These are phyloP conservation scores for Gambelia wislizenii DNA, from an alignment of 2,797 vertebrate genomes.

Conservation along the genomic window DNA sequence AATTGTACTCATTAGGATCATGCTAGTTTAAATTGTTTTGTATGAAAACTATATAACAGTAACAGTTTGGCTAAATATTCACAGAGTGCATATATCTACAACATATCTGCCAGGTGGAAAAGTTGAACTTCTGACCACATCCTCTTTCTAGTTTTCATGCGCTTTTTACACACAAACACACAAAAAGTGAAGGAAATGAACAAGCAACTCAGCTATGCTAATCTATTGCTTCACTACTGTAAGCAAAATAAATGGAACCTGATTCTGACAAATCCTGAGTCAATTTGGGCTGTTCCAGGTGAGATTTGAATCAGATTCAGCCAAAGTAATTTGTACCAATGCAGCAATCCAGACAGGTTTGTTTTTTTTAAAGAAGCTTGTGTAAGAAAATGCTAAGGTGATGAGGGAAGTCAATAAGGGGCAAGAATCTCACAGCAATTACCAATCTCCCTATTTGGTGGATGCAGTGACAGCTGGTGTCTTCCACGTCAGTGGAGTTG, in stretches of 20 bases:
- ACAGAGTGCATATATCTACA: neutral
- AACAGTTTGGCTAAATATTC: neutral
- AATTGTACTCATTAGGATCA: neutral
- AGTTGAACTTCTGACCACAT: too few species aligned
- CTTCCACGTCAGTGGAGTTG: too few species aligned
- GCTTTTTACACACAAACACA: neutral
- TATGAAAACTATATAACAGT: neutral
- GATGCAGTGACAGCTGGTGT: too few species aligned
- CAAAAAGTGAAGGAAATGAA: neutral
- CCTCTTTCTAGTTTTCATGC: too few species aligned
- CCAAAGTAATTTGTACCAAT: too few species aligned
- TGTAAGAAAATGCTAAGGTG: too few species aligned
- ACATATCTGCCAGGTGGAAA: neutral
- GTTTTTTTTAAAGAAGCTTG: too few species aligned
- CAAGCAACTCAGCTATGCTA: neutral
- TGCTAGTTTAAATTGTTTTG: neutral
- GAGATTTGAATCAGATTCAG: too few species aligned
- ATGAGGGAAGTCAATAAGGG: too few species aligned
- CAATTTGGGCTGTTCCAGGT: neutral
- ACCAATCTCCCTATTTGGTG: too few species aligned
- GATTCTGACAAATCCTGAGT: neutral
- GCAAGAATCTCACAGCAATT: too few species aligned
- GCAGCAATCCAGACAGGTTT: too few species aligned
- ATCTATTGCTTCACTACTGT: neutral
- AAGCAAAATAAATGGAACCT: neutral